A percentile compares a stretch with the other conserved stretches of the same genome.
These are phyloP conservation scores for Diploscapter pachys DNA, from an alignment of 1,140 invertebrate species.

Conservation along the genomic window DNA sequence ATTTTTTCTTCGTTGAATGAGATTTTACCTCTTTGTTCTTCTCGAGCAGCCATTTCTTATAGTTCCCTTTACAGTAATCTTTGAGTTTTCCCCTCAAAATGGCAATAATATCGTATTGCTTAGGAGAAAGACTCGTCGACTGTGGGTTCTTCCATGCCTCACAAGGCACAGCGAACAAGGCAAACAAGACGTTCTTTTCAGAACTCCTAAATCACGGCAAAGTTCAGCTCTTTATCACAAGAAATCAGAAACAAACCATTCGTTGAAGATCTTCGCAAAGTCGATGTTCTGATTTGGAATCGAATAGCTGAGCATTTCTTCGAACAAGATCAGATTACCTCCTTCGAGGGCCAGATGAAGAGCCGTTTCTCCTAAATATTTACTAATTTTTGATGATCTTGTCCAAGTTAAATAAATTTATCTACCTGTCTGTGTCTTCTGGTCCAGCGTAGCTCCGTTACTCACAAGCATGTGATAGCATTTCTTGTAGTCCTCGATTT, in stretches of 20 bases:
- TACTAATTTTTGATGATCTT: slow-evolving; percentile 3
- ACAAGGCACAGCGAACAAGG: slow-evolving; percentile 12
- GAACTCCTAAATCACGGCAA: not conserved
- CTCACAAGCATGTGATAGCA: not conserved
- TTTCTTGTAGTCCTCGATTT: slow-evolving; percentile 8
- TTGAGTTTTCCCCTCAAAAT: slow-evolving; percentile 11
- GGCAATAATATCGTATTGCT: slow-evolving; percentile 21
- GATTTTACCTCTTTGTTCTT: not conserved
- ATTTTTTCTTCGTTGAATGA: too few relatives aligned
- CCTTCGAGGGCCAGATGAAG: slow-evolving; percentile 29
- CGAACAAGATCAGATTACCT: slow-evolving; percentile 28
- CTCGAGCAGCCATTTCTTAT: slow-evolving; percentile 15
- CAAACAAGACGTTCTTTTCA: slow-evolving; percentile 11
- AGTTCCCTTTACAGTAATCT: not conserved
- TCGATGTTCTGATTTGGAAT: not conserved
- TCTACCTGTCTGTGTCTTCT: too few relatives aligned
- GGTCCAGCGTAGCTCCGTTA: too few relatives aligned
- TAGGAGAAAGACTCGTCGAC: not conserved
- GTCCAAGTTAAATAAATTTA: not conserved
- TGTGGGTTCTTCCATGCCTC: slow-evolving; percentile 8
- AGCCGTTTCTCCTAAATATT: slow-evolving; percentile 23
- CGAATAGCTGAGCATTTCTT: slow-evolving; percentile 1
- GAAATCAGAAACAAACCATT: slow-evolving; percentile 1
- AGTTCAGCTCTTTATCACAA: not conserved
- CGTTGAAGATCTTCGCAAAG: slow-evolving; percentile 8